Evolutionary conservation across 2,113 vertebrate genomes (phyloP).

Genomic region (Rhipidura dahli): DNA sequence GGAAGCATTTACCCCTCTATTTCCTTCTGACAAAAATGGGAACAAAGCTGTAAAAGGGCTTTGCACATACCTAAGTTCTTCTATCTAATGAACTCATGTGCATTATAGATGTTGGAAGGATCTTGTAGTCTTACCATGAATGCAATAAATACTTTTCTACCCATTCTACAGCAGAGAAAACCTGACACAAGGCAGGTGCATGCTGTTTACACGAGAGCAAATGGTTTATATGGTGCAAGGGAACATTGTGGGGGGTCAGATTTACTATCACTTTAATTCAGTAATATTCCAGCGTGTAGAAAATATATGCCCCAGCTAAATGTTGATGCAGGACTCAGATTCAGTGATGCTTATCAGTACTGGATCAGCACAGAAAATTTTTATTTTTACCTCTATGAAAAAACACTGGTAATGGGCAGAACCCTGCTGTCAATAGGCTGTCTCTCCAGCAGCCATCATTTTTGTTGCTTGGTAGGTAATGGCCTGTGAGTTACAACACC

Average conservation of each 20-base stretch:
- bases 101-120: background rate
- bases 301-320: background rate
- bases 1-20: background rate
- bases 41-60: background rate
- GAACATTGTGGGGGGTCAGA: background rate
- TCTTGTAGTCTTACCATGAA: background rate
- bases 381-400: background rate
- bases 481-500: background rate
- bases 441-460: background rate
- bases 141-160: background rate
- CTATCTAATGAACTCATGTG: background rate
- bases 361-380: background rate
- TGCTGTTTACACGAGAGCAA: background rate
- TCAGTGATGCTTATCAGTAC: background rate
- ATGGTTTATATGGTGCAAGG: background rate
- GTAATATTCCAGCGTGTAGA: background rate
- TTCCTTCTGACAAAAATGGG: background rate
- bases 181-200: fast-evolving
- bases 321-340: background rate
- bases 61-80: background rate
- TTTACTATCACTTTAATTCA: background rate
- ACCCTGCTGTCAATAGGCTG: background rate
- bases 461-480: background rate
- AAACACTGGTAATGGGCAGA: background rate
- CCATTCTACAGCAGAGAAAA: background rate